Evolutionary conservation across 1,140 invertebrate genomes (phyloP), one percentile per base, ranked within the genome.

Genomic region (Prorops nasuta): DNA sequence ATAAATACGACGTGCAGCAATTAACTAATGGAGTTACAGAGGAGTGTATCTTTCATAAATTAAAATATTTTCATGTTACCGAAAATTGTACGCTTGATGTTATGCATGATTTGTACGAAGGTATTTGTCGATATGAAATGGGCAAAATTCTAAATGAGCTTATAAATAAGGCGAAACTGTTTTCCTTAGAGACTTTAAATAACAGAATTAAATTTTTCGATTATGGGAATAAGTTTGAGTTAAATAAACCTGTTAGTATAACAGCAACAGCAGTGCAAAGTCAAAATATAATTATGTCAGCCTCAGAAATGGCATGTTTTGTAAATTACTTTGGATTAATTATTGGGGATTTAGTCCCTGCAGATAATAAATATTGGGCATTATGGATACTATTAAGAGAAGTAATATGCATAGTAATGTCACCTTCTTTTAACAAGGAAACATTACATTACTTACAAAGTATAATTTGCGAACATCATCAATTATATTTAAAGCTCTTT

Each of bases 21-120:
- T 12, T 20, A 22, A 1, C 15, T 1, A 41, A 20, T 22, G 21
- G n/a, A 12, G n/a, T 41, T 7, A n/a, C 18, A 1, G 21, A 41
- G 22, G 10, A 7, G 12, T 28, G 19, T 3, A 24, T 41, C 14
- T 4, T 3, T 3, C 1, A 41, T 14, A 18, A 20, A 16, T 2
- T 54, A 28, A 37, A 14, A 20, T 17, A 16, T 2, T 54, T 48
- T 49, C 24, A 48, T 21, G 37, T 40, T n/a, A 20, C 44, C 15
- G 44, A 44, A 44, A 54, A 54, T 44, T 44, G 44, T 12, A n/a
- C 2, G 20, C 44, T 54, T 1, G 51, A 49, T 35, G 31, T 45
- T 14, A 41, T 49, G 10, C 51, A 54, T 19, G 45, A 49, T 24
- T 15, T 49, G 1, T 16, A 44, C 3, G 51, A 54, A 44, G 51